A percentile compares a stretch with the other conserved stretches of the same genome.
These are phyloP conservation scores for Drosophila micromelanica DNA, from an alignment of 1,140 invertebrate species.

Conservation along the genomic window DNA sequence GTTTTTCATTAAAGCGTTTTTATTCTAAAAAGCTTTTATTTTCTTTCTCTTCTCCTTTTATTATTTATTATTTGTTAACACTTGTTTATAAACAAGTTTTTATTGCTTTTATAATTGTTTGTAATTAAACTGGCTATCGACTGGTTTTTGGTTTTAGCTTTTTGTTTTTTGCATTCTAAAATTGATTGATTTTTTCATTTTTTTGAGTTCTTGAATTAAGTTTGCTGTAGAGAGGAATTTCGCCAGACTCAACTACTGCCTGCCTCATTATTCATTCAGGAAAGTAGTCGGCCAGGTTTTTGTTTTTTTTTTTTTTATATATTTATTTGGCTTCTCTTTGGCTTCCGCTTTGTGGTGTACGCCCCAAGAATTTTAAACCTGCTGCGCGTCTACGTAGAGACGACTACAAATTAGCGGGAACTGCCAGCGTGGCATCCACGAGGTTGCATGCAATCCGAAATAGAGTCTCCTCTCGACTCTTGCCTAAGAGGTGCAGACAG, in stretches of 20 bases:
- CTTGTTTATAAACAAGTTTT: no score
- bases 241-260: slow-evolving; percentile 36
- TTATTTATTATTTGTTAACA: no score
- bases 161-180: no score
- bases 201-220: slow-evolving; percentile 5
- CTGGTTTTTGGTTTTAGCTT: no score
- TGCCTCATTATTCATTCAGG: slow-evolving; percentile 75
- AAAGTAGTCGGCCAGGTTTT: slow-evolving; percentile 58
- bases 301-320: slow-evolving; percentile 8
- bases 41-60: no score
- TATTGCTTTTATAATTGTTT: no score
- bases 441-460: slow-evolving; percentile 37
- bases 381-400: slow-evolving; percentile 2
- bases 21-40: no score
- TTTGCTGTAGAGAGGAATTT: slow-evolving; percentile 10
- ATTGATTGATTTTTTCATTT: background rate
- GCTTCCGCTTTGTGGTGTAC: slow-evolving; percentile 50
- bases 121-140: no score
- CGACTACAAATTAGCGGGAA: slow-evolving; percentile 74
- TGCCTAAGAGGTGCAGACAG: slow-evolving; percentile 50
- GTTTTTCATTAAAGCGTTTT: no score
- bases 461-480: slow-evolving; percentile 35
- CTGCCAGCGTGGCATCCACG: slow-evolving; percentile 55
- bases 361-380: slow-evolving; percentile 61
- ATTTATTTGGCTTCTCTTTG: slow-evolving; percentile 23